phyloP scores from a whole-genome alignment of 2,797 vertebrate species.

The Coilia nasus region DNA sequence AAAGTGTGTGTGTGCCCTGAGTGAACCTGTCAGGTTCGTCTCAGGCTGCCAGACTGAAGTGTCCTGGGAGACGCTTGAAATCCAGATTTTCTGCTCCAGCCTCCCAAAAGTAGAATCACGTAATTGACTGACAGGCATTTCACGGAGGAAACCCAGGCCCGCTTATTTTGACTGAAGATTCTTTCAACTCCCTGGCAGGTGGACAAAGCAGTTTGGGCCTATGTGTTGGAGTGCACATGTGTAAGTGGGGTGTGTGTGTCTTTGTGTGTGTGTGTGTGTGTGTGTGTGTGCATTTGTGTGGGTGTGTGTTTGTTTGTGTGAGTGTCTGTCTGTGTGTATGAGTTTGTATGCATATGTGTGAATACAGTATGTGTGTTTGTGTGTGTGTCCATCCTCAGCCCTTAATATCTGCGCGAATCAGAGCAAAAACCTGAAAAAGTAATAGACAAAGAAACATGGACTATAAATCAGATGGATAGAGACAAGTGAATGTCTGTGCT shows the following conservation, averaged over 20 bases:
- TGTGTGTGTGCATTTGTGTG: background rate
- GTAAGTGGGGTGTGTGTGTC: slow-evolving; percentile 9
- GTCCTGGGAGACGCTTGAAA: background rate
- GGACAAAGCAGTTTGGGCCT: slow-evolving; percentile 30
- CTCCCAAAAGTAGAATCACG: slow-evolving; percentile 26
- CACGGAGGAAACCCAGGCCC: slow-evolving; percentile 33
- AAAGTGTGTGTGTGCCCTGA: background rate
- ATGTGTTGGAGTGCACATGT: slow-evolving; percentile 14
- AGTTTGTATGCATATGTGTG: background rate
- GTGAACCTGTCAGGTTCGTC: background rate
- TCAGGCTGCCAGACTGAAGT: background rate
- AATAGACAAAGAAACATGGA: background rate
- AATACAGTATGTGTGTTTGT: background rate
- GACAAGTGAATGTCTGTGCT: background rate
- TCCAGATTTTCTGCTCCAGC: background rate
- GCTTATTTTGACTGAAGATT: slow-evolving; percentile 45
- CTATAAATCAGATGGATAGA: background rate
- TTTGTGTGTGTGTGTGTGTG: slow-evolving; percentile 29
- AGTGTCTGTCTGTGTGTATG: background rate
- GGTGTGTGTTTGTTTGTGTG: background rate
- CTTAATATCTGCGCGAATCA: background rate
- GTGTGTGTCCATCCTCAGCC: background rate
- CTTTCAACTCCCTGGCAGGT: slow-evolving; percentile 54
- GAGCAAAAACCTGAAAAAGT: background rate
- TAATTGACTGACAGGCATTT: slow-evolving; percentile 29